A percentile compares a stretch with the other conserved stretches of the same genome.
Evolutionary conservation across 1,140 invertebrate species (phyloP).

Genomic region (Acromyrmex charruanus): DNA sequence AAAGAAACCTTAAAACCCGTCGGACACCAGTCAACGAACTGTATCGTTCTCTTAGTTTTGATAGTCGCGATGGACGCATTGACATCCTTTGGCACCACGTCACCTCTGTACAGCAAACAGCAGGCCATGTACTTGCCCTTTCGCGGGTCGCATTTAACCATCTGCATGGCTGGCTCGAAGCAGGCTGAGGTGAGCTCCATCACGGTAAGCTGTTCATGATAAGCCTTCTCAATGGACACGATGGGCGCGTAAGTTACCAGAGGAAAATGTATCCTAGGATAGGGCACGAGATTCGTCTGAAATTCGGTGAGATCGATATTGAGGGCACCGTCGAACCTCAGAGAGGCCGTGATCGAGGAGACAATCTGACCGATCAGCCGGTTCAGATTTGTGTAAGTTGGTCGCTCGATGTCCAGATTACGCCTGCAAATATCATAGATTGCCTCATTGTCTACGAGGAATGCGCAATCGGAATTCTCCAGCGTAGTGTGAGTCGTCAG

Average conservation of each 20-base stretch:
- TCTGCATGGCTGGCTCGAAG: constrained; percentile 92
- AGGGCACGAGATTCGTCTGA: constrained; percentile 88
- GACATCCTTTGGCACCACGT: constrained; percentile 91
- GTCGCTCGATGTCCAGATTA: constrained; percentile 88
- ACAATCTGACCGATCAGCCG: constrained; percentile 89
- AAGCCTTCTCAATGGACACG: constrained; percentile 90
- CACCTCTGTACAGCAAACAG: constrained; percentile 89
- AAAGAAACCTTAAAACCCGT: constrained; percentile 88
- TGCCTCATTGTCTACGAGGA: constrained; percentile 95
- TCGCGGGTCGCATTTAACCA: constrained; percentile 84
- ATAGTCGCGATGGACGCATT: constrained; percentile 92
- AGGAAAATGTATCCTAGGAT: constrained; percentile 87
- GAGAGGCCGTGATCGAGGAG: constrained; percentile 89
- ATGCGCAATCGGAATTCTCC: constrained; percentile 92
- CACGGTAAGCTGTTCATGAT: constrained; percentile 91
- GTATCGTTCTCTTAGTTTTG: constrained; percentile 89
- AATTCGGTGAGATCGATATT: constrained; percentile 91
- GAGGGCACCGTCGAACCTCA: constrained; percentile 90
- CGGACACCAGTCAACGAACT: constrained; percentile 90
- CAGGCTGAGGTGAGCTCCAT: constrained; percentile 92
- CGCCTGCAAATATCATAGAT: constrained; percentile 91
- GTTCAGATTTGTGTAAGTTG: constrained; percentile 89
- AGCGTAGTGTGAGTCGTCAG: constrained; percentile 92
- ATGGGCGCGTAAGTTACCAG: constrained; percentile 92
- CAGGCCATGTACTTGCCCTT: constrained; percentile 88